phyloP scores from a whole-genome alignment of 2,888 invertebrate species.

The Scaptomyza tumidula region DNA sequence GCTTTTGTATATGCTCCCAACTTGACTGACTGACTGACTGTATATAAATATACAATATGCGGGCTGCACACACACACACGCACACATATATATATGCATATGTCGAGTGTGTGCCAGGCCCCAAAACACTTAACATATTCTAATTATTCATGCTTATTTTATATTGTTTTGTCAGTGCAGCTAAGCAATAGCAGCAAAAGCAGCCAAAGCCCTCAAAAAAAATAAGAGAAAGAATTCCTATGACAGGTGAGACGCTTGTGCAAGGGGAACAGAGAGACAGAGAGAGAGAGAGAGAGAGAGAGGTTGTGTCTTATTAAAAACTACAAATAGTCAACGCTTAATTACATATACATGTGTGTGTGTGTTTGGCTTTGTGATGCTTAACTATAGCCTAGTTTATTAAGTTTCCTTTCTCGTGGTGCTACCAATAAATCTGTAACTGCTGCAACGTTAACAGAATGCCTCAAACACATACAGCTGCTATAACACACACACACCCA shows the following conservation, averaged over 20 bases:
- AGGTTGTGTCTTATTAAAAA: slow-evolving; percentile 70
- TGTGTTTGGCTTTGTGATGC: slow-evolving; percentile 7
- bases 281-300: no score
- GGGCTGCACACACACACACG: slow-evolving; percentile 40
- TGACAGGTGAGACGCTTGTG: not conserved
- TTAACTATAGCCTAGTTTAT: slow-evolving; percentile 54
- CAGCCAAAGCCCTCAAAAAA: slow-evolving; percentile 12
- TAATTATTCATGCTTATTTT: slow-evolving; percentile 83
- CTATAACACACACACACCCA: slow-evolving; percentile 14
- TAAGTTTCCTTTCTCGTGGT: slow-evolving; percentile 24
- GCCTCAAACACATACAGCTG: slow-evolving; percentile 6
- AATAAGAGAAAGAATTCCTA: not conserved
- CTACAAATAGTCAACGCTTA: slow-evolving; percentile 77
- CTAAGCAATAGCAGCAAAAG: slow-evolving; percentile 23
- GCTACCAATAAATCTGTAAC: slow-evolving; percentile 61
- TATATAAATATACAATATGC: slow-evolving; percentile 61
- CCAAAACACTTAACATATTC: slow-evolving; percentile 83
- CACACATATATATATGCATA: slow-evolving; percentile 12
- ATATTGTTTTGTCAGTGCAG: slow-evolving; percentile 74
- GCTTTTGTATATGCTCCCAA: slow-evolving; percentile 64
- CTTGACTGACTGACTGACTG: slow-evolving; percentile 71
- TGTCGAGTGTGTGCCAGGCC: slow-evolving; percentile 69
- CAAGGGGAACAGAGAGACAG: slow-evolving; percentile 1
- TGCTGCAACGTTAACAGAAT: slow-evolving; percentile 25
- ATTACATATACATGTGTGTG: slow-evolving; percentile 42